Evolutionary conservation across 2,888 invertebrate species (phyloP).

Genomic region (Xylota sylvarum): DNA sequence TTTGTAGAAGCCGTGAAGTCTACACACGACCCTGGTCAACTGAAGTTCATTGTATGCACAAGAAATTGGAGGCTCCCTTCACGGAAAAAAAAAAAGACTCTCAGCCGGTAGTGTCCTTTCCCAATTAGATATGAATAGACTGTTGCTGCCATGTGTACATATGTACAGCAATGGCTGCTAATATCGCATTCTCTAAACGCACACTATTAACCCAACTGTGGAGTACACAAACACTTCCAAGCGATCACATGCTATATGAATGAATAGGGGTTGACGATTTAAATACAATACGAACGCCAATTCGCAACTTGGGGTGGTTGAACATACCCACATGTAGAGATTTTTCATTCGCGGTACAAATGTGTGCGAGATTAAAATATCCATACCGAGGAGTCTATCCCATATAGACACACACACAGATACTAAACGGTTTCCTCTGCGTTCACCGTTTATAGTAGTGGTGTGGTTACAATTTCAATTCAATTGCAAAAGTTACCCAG

Average conservation of each 20-base stretch:
- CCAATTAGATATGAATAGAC: conserved; percentile 75
- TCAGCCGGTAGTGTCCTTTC: conserved; percentile 71
- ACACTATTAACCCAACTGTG: neutral
- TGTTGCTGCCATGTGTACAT: conserved; percentile 72
- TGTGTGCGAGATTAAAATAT: conserved; percentile 44
- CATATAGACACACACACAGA: conserved; percentile 2
- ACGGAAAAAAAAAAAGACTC: conserved; percentile 48
- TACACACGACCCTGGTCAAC: conserved; percentile 76
- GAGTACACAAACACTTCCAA: conserved; percentile 39
- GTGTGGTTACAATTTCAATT: conserved; percentile 68
- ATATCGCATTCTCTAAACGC: conserved; percentile 25
- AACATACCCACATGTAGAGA: conserved; percentile 35
- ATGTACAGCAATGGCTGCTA: conserved; percentile 68
- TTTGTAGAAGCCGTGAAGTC: conserved; percentile 72
- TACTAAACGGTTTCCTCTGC: neutral
- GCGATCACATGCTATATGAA: conserved; percentile 11
- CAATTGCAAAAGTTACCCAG: conserved; percentile 62
- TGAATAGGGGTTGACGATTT: conserved; percentile 57
- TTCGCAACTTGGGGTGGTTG: conserved; percentile 64
- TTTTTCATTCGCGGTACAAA: conserved; percentile 52
- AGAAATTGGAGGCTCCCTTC: conserved; percentile 68
- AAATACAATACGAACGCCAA: conserved; percentile 28
- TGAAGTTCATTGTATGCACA: conserved; percentile 77
- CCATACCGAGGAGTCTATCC: conserved; percentile 2
- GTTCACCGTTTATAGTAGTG: conserved; percentile 39